These are phyloP conservation scores for Gasterosteus nipponicus DNA, from an alignment of 2,113 vertebrate genomes.

Conservation along the genomic window DNA sequence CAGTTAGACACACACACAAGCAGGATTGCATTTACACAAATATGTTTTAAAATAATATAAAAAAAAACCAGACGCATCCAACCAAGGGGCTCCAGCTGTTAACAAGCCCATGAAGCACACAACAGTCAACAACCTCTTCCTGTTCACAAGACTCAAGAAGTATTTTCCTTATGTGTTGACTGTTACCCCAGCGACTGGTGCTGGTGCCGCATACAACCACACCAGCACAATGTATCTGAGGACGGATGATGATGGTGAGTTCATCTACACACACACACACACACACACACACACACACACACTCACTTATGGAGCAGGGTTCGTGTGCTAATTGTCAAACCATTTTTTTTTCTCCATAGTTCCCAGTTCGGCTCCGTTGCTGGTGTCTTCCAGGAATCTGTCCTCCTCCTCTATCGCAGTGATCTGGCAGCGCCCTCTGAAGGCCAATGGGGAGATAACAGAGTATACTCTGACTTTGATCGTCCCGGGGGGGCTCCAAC, in stretches of 20 bases:
- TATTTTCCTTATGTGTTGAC: slow-evolving; percentile 88
- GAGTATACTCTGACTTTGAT: slow-evolving; percentile 85
- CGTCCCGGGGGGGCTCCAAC: slow-evolving; percentile 81
- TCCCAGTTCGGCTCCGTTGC: slow-evolving; percentile 88
- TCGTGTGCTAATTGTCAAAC: neutral
- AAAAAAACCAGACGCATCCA: slow-evolving; percentile 47
- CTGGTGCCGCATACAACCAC: slow-evolving; percentile 86
- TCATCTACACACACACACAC: neutral
- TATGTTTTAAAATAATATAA: slow-evolving; percentile 1
- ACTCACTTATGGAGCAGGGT: neutral
- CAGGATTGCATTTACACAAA: slow-evolving; percentile 9
- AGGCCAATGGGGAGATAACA: slow-evolving; percentile 89
- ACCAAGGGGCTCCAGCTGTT: slow-evolving; percentile 67
- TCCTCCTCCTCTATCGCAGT: slow-evolving; percentile 90
- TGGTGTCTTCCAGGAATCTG: slow-evolving; percentile 87
- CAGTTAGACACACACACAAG: slow-evolving; percentile 68
- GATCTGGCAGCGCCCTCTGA: slow-evolving; percentile 89
- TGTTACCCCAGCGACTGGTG: slow-evolving; percentile 89
- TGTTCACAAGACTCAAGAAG: slow-evolving; percentile 89
- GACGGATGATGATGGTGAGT: slow-evolving; percentile 92
- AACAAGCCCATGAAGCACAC: slow-evolving; percentile 82
- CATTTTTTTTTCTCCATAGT: slow-evolving; percentile 74
- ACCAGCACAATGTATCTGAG: slow-evolving; percentile 83
- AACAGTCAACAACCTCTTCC: slow-evolving; percentile 78
- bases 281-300: too few species aligned